Evolutionary conservation across 2,797 vertebrate genomes (phyloP).

Genomic region (Lophius americanus): DNA sequence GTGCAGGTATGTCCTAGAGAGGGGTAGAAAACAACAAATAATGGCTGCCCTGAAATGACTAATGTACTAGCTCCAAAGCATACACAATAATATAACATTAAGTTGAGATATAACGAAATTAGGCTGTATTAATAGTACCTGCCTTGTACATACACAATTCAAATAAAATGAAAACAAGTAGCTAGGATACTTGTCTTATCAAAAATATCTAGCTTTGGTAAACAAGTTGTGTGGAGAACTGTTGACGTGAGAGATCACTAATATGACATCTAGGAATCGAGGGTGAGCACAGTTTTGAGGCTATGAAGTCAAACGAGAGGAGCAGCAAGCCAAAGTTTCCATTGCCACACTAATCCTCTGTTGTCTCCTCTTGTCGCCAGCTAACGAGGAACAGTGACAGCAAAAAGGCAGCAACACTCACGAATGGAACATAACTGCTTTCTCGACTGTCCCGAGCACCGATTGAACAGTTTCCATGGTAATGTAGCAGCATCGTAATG

Average conservation of each 20-base stretch:
- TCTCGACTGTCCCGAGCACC: slow-evolving; percentile 70
- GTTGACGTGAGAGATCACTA: slow-evolving; percentile 64
- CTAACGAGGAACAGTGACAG: slow-evolving; percentile 67
- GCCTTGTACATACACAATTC: slow-evolving; percentile 78
- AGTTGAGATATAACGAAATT: slow-evolving; percentile 76
- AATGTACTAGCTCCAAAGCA: slow-evolving; percentile 74
- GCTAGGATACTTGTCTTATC: slow-evolving; percentile 85
- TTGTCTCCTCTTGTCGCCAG: slow-evolving; percentile 50
- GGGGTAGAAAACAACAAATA: slow-evolving; percentile 34
- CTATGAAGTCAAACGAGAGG: slow-evolving; percentile 57
- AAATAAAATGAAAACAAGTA: slow-evolving; percentile 85
- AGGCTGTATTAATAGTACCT: slow-evolving; percentile 80
- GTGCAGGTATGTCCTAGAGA: slow-evolving; percentile 62
- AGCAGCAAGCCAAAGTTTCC: slow-evolving; percentile 59
- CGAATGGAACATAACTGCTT: slow-evolving; percentile 47
- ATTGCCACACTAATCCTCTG: slow-evolving; percentile 40
- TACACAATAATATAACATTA: slow-evolving; percentile 76
- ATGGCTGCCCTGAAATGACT: slow-evolving; percentile 69
- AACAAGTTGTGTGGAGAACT: slow-evolving; percentile 82
- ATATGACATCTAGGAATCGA: slow-evolving; percentile 65
- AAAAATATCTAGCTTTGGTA: slow-evolving; percentile 93
- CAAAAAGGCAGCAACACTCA: slow-evolving; percentile 60
- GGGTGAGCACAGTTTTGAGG: slow-evolving; percentile 62
- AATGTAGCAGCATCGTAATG: slow-evolving; percentile 81
- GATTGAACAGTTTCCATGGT: slow-evolving; percentile 76